Percentiles rank a stretch among this genome's conserved stretches.
These are phyloP conservation scores for Drosophila barbarae DNA, from an alignment of 2,888 invertebrate genomes.

Conservation along the genomic window DNA sequence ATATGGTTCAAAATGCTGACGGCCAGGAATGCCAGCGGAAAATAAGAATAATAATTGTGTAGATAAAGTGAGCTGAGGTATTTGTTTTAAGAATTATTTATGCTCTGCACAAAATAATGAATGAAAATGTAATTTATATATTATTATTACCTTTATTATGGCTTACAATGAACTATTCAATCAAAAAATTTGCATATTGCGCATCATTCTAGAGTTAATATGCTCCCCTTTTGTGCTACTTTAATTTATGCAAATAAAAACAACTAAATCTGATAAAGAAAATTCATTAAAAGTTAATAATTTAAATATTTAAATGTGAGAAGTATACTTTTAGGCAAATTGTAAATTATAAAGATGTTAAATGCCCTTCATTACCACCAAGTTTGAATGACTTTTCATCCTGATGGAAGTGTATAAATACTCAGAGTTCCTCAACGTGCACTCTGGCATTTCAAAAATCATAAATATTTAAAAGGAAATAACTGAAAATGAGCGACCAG, in stretches of 20 bases:
- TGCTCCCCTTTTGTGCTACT: neutral
- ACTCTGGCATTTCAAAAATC: slow-evolving; percentile 64
- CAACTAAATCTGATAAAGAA: neutral
- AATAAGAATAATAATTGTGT: slow-evolving; percentile 6
- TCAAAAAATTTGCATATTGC: slow-evolving; percentile 11
- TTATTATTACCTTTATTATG: neutral
- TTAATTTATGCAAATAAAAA: slow-evolving; percentile 14
- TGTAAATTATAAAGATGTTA: neutral
- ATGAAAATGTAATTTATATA: neutral
- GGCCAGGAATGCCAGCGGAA: slow-evolving; percentile 1
- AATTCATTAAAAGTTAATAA: neutral
- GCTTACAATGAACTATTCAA: neutral
- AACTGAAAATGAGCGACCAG: slow-evolving; percentile 48
- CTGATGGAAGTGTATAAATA: slow-evolving; percentile 40
- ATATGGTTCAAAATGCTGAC: slow-evolving; percentile 18
- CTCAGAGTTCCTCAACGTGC: slow-evolving; percentile 36
- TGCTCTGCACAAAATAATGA: slow-evolving; percentile 1
- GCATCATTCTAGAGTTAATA: neutral
- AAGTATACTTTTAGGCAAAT: slow-evolving; percentile 3
- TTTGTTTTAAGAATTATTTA: neutral
- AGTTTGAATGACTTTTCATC: slow-evolving; percentile 1
- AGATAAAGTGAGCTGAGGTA: neutral
- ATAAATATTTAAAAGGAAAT: slow-evolving; percentile 67
- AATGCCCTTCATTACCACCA: neutral
- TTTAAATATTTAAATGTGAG: neutral